Conservation (phyloP, 2,113 vertebrate genomes). For the Nipponia nippon region DNA sequence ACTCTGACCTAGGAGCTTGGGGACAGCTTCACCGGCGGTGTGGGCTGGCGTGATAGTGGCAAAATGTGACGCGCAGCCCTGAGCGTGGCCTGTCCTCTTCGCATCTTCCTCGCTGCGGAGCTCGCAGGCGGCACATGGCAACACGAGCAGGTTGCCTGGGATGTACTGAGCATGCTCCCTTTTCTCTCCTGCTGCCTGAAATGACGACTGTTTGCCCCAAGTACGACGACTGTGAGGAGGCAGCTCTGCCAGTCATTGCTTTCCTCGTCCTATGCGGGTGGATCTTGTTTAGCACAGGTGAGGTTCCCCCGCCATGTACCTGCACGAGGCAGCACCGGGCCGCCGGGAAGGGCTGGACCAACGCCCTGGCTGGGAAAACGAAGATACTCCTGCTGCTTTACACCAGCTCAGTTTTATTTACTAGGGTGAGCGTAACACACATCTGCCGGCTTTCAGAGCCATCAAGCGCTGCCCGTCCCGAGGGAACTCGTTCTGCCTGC, state of each 20-base stretch:
- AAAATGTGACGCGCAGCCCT: fast-evolving
- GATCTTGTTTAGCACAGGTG: fast-evolving
- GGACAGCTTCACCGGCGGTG: fast-evolving
- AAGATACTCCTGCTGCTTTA: background rate
- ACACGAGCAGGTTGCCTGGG: no score
- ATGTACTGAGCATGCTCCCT: background rate
- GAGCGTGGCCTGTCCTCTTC: background rate
- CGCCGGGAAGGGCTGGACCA: background rate
- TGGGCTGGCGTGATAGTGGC: background rate
- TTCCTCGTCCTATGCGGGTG: fast-evolving
- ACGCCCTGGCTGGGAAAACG: background rate
- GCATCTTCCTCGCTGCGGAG: fast-evolving
- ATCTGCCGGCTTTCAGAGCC: background rate
- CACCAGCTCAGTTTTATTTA: background rate
- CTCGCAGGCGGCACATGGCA: fast-evolving
- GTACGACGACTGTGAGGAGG: fast-evolving
- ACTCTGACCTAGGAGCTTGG: background rate
- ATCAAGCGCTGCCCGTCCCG: background rate
- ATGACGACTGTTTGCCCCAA: fast-evolving
- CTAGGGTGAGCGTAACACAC: fast-evolving
- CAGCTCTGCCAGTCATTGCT: background rate
- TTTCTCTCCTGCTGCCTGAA: fast-evolving
- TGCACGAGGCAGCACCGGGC: background rate
- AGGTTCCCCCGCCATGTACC: background rate
- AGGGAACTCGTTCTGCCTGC: background rate